phyloP scores from a whole-genome alignment of 1,140 invertebrate species.

The Coenobita brevimanus region DNA sequence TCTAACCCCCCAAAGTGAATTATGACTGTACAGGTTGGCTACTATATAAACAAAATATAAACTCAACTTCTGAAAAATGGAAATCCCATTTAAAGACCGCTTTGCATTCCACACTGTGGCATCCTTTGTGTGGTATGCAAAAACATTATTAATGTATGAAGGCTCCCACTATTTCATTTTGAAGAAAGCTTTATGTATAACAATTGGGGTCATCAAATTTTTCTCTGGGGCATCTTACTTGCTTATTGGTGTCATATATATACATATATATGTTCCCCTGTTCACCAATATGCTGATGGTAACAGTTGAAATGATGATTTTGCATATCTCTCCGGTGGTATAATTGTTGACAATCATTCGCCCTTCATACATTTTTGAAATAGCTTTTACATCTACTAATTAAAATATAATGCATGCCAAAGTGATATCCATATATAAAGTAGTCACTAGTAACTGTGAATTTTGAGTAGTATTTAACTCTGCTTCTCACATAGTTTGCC shows the following conservation, averaged over 20 bases:
- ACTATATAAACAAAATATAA: constrained; percentile 55
- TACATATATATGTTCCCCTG: constrained; percentile 46
- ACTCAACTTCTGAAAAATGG: constrained; percentile 45
- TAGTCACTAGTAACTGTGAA: constrained; percentile 24
- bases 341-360: constrained; percentile 54
- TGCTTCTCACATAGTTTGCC: constrained; percentile 48
- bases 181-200: not conserved
- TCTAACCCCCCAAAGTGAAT: constrained; percentile 42
- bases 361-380: constrained; percentile 64
- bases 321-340: constrained; percentile 62
- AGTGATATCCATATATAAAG: constrained; percentile 22
- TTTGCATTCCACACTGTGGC: constrained; percentile 57
- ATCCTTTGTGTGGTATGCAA: constrained; percentile 56
- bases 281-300: constrained; percentile 62
- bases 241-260: constrained; percentile 51
- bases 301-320: constrained; percentile 67
- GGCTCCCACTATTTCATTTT: constrained; percentile 1
- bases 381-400: constrained; percentile 58
- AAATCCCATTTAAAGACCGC: constrained; percentile 39
- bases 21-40: constrained; percentile 60
- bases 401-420: constrained; percentile 51
- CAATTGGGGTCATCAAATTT: not conserved
- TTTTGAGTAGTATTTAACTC: constrained; percentile 33
- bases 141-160: constrained; percentile 58
- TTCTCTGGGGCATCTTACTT: constrained; percentile 63